Percentiles rank a stretch among this genome's conserved stretches.
Conservation (phyloP, 2,888 invertebrate species). For the Camptogramma bilineatum region DNA sequence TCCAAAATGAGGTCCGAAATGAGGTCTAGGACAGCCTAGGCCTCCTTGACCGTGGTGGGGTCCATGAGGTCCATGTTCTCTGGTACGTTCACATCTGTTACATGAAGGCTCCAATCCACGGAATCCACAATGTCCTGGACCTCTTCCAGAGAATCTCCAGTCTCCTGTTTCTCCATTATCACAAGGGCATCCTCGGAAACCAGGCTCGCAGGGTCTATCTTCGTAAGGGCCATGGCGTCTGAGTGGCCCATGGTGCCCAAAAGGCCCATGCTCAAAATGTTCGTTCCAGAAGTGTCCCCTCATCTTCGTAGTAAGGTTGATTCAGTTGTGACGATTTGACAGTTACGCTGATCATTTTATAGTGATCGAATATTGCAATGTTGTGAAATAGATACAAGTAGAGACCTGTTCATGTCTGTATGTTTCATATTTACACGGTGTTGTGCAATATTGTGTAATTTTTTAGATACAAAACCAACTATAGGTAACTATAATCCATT, state of each 20-base stretch:
- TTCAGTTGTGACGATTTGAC: conserved; percentile 17
- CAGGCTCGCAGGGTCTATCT: neutral
- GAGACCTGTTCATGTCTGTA: conserved; percentile 1
- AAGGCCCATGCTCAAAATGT: conserved; percentile 10
- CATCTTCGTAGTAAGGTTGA: conserved; percentile 4
- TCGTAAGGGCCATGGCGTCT: conserved; percentile 12
- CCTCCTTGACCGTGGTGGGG: conserved; percentile 1
- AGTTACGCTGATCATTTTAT: conserved; percentile 20
- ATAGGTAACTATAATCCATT: no score
- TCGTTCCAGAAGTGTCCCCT: conserved; percentile 20
- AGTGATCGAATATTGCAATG: conserved; percentile 19
- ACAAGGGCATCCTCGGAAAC: neutral
- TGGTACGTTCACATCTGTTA: neutral
- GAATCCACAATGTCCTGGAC: neutral
- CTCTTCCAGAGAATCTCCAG: conserved; percentile 3
- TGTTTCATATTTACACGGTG: neutral
- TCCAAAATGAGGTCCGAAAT: neutral
- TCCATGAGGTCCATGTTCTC: neutral
- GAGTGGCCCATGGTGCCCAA: conserved; percentile 6
- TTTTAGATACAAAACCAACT: neutral
- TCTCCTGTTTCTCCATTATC: conserved; percentile 10
- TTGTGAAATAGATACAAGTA: conserved; percentile 27
- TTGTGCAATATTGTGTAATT: neutral
- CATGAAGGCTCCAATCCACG: neutral
- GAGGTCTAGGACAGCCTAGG: neutral